Evolutionary conservation across 1,140 invertebrate species (phyloP), one percentile per base, ranked within the genome.

Genomic region (Drosophila mojavensis): DNA sequence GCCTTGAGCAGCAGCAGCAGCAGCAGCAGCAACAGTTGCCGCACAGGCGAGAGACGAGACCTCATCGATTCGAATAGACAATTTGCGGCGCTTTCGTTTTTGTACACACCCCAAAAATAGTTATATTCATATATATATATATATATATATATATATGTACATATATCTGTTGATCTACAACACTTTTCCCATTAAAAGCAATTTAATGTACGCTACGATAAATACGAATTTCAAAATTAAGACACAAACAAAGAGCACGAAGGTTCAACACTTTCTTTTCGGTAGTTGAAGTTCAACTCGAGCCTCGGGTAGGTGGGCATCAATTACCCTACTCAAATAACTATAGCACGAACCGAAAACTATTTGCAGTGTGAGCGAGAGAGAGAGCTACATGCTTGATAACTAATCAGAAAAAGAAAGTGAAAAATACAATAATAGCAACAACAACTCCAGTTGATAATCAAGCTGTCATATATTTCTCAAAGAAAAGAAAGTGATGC

Each of bases 241-340:
- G 81, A 74, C 33, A 84, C 73, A 84, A 73, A 73, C 76, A 70
- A 73, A 47, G 28, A 47, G 33, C 33, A 59, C 13, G 48, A 85
- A 81, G 85, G 81, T 85, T 85, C 81, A 84, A 75, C 81, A 85
- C 81, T 85, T 85, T 85, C 81, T 85, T 85, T 84, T 80, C 60
- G 65, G 53, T 69, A 80, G 78, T 80, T 79, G 81, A 84, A 80
- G 75, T 85, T 85, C 66, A 81, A 78, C 70, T 78, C 66, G 65
- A 63, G 43, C 11, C 67, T 75, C 17, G 54, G 66, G 63, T 85
- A 84, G 81, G 74, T 84, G 81, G 65, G 58, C 68, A 73, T 61
- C 78, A 81, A 78, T 85, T 85, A 75, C 51, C 67, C 59, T 63
- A 68, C 15, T 54, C 55, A 55, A 53, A 59, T 79, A 79, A 73